These are phyloP conservation scores for Etia nguti DNA, from an alignment of 2,113 vertebrate species.

Conservation along the genomic window DNA sequence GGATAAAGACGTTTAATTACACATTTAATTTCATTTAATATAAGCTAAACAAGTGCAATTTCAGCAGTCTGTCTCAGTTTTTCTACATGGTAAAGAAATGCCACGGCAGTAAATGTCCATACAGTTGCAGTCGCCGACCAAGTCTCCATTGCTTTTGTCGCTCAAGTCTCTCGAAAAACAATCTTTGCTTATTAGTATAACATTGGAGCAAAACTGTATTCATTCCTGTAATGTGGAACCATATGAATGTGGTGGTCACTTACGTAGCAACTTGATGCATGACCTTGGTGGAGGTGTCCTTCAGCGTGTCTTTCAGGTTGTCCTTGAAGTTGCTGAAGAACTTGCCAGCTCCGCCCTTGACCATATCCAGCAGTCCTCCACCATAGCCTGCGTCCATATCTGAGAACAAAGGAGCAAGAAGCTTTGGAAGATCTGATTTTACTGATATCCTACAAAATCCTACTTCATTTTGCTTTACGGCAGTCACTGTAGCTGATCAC, in stretches of 20 bases:
- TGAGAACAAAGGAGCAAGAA: constrained; percentile 70
- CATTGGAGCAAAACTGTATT: neutral
- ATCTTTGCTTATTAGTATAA: neutral
- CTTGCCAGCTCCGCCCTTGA: constrained; percentile 95
- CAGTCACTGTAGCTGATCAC: neutral
- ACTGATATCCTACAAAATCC: neutral
- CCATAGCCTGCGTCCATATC: constrained; percentile 93
- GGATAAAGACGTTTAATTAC: neutral
- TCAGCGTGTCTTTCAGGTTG: constrained; percentile 97
- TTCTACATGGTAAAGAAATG: neutral
- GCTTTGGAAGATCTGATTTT: constrained; percentile 22
- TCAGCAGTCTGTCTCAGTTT: too few relatives aligned
- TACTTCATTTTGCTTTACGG: neutral
- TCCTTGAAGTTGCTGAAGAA: constrained; percentile 99
- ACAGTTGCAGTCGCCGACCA: neutral
- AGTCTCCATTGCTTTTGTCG: neutral
- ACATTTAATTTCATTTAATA: neutral
- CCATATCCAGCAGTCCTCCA: constrained; percentile 94
- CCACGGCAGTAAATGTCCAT: neutral
- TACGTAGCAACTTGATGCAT: constrained; percentile 98
- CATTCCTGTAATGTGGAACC: neutral
- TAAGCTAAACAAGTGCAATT: too few relatives aligned
- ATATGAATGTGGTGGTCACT: neutral
- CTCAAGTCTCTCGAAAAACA: neutral
- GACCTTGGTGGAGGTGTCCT: constrained; percentile 96